phyloP scores from a whole-genome alignment of 2,888 invertebrate species.

The Asteroscopus sphinx region DNA sequence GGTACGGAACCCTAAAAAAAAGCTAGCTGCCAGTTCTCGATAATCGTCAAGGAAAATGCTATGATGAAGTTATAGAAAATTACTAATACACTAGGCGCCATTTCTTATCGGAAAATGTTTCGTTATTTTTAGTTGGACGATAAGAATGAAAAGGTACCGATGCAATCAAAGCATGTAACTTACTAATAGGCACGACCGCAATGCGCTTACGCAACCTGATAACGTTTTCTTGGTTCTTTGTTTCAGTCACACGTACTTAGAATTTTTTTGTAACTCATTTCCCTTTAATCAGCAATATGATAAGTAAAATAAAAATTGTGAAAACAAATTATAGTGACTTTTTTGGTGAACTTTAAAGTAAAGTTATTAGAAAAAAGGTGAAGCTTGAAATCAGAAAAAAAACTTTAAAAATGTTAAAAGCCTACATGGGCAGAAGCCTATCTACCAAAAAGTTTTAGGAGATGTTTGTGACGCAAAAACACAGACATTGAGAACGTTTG shows the following conservation, averaged over 20 bases:
- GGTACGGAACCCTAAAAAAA: no score
- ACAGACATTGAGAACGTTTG: no score
- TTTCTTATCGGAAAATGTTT: slow-evolving; percentile 35
- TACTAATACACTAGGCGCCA: slow-evolving; percentile 25
- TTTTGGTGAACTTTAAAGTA: no score
- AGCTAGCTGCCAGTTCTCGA: no score
- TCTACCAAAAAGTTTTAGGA: no score
- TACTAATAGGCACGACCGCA: slow-evolving; percentile 35
- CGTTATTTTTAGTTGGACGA: slow-evolving; percentile 25
- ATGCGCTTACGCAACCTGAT: slow-evolving; percentile 40
- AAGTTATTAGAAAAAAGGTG: no score
- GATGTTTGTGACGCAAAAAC: no score
- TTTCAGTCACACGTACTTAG: slow-evolving; percentile 24
- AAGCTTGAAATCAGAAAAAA: no score
- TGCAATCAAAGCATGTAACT: slow-evolving; percentile 34
- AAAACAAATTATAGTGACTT: no score
- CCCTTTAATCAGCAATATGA: slow-evolving; percentile 7
- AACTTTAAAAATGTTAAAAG: no score
- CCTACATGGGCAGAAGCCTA: no score
- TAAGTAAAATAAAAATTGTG: not conserved
- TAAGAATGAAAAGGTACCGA: slow-evolving; percentile 33
- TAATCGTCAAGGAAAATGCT: not conserved
- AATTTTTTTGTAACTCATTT: slow-evolving; percentile 3
- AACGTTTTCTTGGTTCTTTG: slow-evolving; percentile 30
- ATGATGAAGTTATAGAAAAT: not conserved